These are phyloP conservation scores for Eurystomus gularis DNA, from an alignment of 2,113 vertebrate species.

Conservation along the genomic window DNA sequence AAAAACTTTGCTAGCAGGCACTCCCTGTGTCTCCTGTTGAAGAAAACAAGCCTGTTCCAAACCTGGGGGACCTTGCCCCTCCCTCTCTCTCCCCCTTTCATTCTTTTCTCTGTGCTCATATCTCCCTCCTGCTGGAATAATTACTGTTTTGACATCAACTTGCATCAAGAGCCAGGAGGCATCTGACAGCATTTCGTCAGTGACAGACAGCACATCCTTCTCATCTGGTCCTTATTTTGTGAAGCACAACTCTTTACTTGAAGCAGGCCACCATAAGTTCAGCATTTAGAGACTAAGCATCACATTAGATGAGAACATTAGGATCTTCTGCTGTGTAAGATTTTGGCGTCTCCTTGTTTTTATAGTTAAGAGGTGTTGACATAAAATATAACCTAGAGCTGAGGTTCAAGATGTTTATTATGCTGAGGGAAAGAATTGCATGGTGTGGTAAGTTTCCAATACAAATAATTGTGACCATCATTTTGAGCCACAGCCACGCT, in stretches of 20 bases:
- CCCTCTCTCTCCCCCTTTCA: too few relatives aligned
- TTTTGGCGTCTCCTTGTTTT: not conserved
- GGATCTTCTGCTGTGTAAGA: not conserved
- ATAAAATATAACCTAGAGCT: slow-evolving; percentile 1
- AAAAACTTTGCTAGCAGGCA: not conserved
- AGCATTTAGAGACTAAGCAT: not conserved
- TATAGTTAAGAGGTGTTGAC: slow-evolving; percentile 8
- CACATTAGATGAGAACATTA: not conserved
- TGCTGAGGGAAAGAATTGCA: not conserved
- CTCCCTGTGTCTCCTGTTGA: not conserved
- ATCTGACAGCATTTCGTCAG: not conserved
- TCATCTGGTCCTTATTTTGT: slow-evolving; percentile 2
- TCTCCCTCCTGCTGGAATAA: not conserved
- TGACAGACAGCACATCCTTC: not conserved
- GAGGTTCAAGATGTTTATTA: slow-evolving; percentile 1
- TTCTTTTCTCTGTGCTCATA: not conserved
- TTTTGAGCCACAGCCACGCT: not conserved
- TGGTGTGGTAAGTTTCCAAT: not conserved
- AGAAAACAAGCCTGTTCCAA: not conserved
- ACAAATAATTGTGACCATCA: not conserved
- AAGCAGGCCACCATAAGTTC: not conserved
- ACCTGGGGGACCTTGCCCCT: not conserved
- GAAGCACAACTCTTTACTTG: not conserved
- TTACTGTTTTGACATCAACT: not conserved
- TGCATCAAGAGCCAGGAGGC: not conserved